Evolutionary conservation across 2,797 vertebrate species (phyloP), one percentile per base, ranked within the genome.

Genomic region (Heterohyrax brucei): DNA sequence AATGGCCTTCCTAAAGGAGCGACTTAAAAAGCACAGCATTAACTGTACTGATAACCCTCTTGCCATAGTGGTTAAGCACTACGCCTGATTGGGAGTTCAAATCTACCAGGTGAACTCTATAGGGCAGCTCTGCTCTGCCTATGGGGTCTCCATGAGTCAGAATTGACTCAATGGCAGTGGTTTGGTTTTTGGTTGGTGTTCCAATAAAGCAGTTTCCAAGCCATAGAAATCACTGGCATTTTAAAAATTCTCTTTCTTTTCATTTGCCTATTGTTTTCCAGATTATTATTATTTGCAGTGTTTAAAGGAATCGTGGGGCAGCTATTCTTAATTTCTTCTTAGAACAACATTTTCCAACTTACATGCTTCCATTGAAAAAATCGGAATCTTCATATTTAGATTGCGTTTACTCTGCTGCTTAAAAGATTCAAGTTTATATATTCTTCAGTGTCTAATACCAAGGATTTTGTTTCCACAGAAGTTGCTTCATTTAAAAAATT

Each of bases 1-100:
- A 83, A 26, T 10, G 10, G 19, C 84, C 89, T 97, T 89, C 88
- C 87, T 94, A 95, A 96, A 98, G 94, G 80, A 83, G 22, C n/a
- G 84, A 53, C 33, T 93, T 92, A 66, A 10, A 48, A 97, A 94
- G 18, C 26, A 76, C 18, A 81, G 59, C 81, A 59, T 75, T 44
- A 46, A 84, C 7, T 30, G 21, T 77, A 8, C 10, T 39, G 39
- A 3, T 39, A 39, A 39, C 39, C 39, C 39, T 39, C 2, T 39
- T 39, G 39, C 39, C 39, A 39, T 39, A 39, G 39, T 39, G 39
- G 39, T 39, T 39, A 39, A 39, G 39, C 39, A 39, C 39, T 39
- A 39, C 3, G 39, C 39, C 39, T 39, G 39, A 39, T 39, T 39
- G 39, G 39, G 39, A 39, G 39, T 39, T 39, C 39, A 39, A 39